A percentile compares a stretch with the other conserved stretches of the same genome.
phyloP scores from a whole-genome alignment of 2,888 invertebrate species.

The Drosophila affinis region DNA sequence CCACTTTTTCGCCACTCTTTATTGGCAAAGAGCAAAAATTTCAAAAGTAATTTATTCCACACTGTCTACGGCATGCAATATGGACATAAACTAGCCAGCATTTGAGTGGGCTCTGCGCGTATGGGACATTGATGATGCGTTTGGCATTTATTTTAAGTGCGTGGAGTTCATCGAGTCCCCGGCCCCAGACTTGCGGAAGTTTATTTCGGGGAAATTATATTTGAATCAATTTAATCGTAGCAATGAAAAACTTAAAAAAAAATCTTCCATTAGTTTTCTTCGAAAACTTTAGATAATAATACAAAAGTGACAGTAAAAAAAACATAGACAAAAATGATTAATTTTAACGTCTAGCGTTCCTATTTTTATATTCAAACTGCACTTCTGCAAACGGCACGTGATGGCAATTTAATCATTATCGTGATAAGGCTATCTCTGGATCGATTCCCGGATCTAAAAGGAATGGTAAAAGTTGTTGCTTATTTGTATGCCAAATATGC shows the following conservation, averaged over 20 bases:
- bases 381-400: too few species aligned
- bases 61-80: conserved; percentile 38
- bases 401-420: neutral
- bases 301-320: too few species aligned
- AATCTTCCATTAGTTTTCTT: neutral
- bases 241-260: neutral
- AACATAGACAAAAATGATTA: too few species aligned
- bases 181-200: neutral
- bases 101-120: conserved; percentile 16
- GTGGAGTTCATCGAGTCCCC: neutral
- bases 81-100: conserved; percentile 39
- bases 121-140: conserved; percentile 29
- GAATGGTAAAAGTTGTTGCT: neutral
- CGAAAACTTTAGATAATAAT: too few species aligned
- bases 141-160: conserved; percentile 15
- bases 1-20: conserved; percentile 36
- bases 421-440: too few species aligned
- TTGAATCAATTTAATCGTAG: too few species aligned
- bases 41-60: conserved; percentile 51
- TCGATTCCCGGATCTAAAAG: neutral
- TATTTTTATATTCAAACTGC: too few species aligned
- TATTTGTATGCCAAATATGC: neutral
- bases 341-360: too few species aligned
- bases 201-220: too few species aligned
- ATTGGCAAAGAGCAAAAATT: conserved; percentile 47